Base-by-base conservation (phyloP, 2,888 invertebrate genomes). In the Callyntrura sp. region DNA sequence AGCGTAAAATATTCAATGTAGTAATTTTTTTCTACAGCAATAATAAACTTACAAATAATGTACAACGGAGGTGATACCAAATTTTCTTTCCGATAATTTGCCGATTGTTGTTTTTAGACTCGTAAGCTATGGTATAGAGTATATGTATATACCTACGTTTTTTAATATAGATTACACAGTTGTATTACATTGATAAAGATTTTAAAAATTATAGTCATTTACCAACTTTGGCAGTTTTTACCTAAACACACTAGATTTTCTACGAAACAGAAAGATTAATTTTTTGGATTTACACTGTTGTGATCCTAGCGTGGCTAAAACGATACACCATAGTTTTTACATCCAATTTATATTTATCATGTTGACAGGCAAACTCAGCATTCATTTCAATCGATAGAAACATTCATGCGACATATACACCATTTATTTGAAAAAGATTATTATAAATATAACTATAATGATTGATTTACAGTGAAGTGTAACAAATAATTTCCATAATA, bases 401-500 rank as follows among this genome's bases (percentile, higher is more conserved):
- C 28, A 65, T 25, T 68, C 65, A 68, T 4, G 65, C 35, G 35
- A 35, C 35, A 35, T 1, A 17, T 14, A n/a, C 35, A 35, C 14
- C 12, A 23, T 17, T 35, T 70, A 43, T 70, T 70, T 45, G 1
- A 17, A 28, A 73, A 35, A 35, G 35, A 35, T 35, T 35, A n/a
- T n/a, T n/a, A 45, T 45, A 68, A 70, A 48, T 11, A 14, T 20
- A 17, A 45, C 45, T 48, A 20, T 23, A 2, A 73, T 73, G 73
- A 73, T 73, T 45, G 73, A 23, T 73, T 73, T 11, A 20, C 2
- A 62, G n/a, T 48, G 9, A 20, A 73, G 4, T 45, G 73, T 73
- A 48, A 48, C 73, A 73, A 73, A 73, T 73, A 73, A 73, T 73
- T 73, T 73, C 48, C 17, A 45, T n/a, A 43, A 65, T 70, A 23